A percentile compares a stretch with the other conserved stretches of the same genome.
These are phyloP conservation scores for Phytoseiulus persimilis DNA, from an alignment of 2,888 invertebrate species.

Conservation along the genomic window DNA sequence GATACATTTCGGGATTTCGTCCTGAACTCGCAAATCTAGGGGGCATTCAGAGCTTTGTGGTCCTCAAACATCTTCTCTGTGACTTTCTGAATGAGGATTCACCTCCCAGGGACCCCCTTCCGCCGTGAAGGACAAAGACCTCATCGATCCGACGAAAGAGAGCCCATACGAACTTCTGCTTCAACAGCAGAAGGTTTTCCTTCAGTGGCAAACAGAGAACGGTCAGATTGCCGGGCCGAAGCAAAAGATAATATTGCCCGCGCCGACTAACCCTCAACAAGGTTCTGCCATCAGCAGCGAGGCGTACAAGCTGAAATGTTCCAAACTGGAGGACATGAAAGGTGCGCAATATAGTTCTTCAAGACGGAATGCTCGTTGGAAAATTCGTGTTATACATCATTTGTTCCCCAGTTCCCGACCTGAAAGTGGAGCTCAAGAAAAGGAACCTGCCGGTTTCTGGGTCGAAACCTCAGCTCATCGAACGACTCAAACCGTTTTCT, in stretches of 20 bases:
- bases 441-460: slow-evolving; percentile 90
- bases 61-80: slow-evolving; percentile 39
- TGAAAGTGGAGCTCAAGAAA: slow-evolving; percentile 85
- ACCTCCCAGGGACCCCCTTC: slow-evolving; percentile 67
- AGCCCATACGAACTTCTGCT: slow-evolving; percentile 81
- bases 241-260: slow-evolving; percentile 71
- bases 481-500: slow-evolving; percentile 65
- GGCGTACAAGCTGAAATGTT: slow-evolving; percentile 39
- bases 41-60: neutral
- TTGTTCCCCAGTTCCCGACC: slow-evolving; percentile 65
- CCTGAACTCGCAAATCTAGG: too few species aligned
- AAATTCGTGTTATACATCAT: too few species aligned
- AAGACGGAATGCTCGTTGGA: neutral
- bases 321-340: slow-evolving; percentile 84
- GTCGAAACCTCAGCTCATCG: slow-evolving; percentile 86
- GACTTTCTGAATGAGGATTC: neutral
- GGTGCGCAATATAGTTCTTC: slow-evolving; percentile 46
- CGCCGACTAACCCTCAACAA: slow-evolving; percentile 51
- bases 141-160: slow-evolving; percentile 53
- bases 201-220: slow-evolving; percentile 70
- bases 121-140: slow-evolving; percentile 60
- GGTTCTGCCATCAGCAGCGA: slow-evolving; percentile 14
- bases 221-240: slow-evolving; percentile 51
- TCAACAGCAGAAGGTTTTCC: slow-evolving; percentile 84
- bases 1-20: neutral